These are phyloP conservation scores for Physeter macrocephalus DNA, from an alignment of 2,113 vertebrate species.

Conservation along the genomic window DNA sequence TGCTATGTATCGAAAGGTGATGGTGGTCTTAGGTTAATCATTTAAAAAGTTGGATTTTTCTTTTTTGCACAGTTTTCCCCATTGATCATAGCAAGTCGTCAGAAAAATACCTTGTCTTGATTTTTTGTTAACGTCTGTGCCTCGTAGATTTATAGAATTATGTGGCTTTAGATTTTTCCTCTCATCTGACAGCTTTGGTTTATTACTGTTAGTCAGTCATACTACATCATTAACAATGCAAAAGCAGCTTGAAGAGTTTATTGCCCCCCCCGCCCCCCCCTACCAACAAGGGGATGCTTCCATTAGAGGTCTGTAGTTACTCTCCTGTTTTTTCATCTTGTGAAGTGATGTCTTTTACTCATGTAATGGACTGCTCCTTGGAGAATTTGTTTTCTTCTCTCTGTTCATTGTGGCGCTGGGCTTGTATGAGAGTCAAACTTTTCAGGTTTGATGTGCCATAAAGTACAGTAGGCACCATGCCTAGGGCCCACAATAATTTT, in stretches of 20 bases:
- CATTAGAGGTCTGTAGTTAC: not conserved
- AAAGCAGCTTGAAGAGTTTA: not conserved
- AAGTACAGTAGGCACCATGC: not conserved
- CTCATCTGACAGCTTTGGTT: not conserved
- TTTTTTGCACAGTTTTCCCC: slow-evolving; percentile 49
- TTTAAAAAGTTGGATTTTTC: slow-evolving; percentile 76
- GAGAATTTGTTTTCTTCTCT: not conserved
- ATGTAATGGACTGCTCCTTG: not conserved
- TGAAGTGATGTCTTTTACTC: not conserved
- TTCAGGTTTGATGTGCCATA: not conserved
- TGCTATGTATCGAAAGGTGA: slow-evolving; percentile 76
- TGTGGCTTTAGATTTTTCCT: not conserved
- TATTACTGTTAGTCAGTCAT: not conserved
- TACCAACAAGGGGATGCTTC: not conserved
- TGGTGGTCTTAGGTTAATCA: slow-evolving; percentile 79
- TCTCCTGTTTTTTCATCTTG: not conserved
- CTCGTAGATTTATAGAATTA: not conserved
- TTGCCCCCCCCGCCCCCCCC: not conserved
- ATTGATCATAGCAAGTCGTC: slow-evolving; percentile 68
- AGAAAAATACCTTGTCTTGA: slow-evolving; percentile 56
- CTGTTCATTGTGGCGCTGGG: not conserved
- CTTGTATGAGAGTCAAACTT: not conserved
- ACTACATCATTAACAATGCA: not conserved
- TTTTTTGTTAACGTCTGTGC: slow-evolving; percentile 21
- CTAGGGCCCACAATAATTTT: not conserved